phyloP scores from a whole-genome alignment of 92 coral and sea anemone species.

The Parazoanthus swiftii region DNA sequence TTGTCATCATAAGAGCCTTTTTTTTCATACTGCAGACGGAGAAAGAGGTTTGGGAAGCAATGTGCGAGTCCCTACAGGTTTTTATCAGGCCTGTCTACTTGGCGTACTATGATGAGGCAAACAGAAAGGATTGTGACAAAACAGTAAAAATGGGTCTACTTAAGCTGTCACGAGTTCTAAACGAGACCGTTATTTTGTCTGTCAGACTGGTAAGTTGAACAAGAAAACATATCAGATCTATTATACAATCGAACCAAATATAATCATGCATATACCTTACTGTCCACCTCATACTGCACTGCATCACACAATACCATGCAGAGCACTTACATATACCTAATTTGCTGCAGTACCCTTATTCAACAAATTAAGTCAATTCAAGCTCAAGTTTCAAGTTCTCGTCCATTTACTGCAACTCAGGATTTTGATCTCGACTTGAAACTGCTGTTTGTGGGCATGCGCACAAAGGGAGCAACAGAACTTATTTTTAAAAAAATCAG shows the following conservation, averaged over 20 bases:
- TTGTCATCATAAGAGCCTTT: not conserved
- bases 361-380: not conserved
- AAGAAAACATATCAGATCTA: not conserved
- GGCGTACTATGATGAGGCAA: conserved; percentile 20
- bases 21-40: not conserved
- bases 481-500: no score
- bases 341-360: not conserved
- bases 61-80: not conserved
- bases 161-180: not conserved
- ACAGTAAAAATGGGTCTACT: not conserved
- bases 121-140: conserved; percentile 1
- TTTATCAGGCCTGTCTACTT: not conserved
- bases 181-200: not conserved
- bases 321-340: not conserved
- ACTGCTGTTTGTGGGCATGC: no score
- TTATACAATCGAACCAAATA: no score
- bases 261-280: not conserved
- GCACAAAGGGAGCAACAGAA: no score
- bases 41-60: not conserved
- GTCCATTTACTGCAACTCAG: not conserved
- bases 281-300: not conserved
- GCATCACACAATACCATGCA: not conserved
- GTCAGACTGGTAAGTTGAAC: not conserved
- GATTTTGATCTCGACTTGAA: no score
- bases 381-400: no score